phyloP scores from a whole-genome alignment of 2,797 vertebrate genomes.

The Megaceryle alcyon region DNA sequence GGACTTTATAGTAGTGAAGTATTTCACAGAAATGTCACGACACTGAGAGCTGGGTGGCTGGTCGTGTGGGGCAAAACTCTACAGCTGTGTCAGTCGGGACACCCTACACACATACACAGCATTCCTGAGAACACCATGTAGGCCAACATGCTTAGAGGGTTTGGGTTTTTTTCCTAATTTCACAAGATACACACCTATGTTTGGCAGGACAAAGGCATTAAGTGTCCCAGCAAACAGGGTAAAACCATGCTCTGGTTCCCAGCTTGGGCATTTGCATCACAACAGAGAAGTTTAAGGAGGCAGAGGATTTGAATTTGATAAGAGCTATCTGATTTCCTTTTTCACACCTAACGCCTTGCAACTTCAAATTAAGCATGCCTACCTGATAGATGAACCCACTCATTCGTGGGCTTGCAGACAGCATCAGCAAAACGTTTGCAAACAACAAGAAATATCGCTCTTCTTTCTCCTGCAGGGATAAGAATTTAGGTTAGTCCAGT shows the following conservation, averaged over 20 bases:
- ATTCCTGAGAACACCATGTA: not conserved
- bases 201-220: not conserved
- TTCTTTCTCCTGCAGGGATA: slow-evolving; percentile 88
- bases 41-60: not conserved
- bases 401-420: slow-evolving; percentile 96
- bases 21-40: not conserved
- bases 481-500: not conserved
- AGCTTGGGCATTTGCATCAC: not conserved
- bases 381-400: slow-evolving; percentile 99
- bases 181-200: not conserved
- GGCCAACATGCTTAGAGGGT: not conserved
- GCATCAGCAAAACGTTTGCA: slow-evolving; percentile 88
- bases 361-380: slow-evolving; percentile 51
- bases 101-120: not conserved
- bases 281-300: not conserved
- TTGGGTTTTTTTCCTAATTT: not conserved
- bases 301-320: not conserved
- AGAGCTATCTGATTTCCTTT: slow-evolving; percentile 29
- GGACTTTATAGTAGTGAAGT: not conserved
- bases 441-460: slow-evolving; percentile 96
- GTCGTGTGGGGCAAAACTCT: not conserved
- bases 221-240: not conserved
- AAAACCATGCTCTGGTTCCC: not conserved
- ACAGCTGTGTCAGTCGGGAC: not conserved
- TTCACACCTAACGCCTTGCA: not conserved